Base-by-base conservation (phyloP, 2,888 invertebrate genomes). In the Mythimna pallens region DNA sequence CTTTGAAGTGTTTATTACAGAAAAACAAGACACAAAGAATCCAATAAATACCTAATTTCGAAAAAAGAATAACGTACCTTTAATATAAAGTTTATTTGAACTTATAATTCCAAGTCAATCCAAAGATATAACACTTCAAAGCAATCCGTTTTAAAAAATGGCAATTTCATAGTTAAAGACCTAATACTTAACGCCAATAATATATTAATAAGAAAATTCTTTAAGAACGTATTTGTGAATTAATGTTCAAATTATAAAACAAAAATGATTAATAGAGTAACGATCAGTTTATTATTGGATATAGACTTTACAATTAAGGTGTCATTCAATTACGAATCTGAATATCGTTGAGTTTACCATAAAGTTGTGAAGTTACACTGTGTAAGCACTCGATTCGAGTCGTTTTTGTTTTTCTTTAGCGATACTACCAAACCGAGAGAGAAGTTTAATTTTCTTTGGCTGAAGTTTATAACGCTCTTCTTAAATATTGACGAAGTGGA, bases 361-460 rank as follows among this genome's bases (percentile, higher is more conserved):
- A 76, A 87, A 87, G 83, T 83, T 79, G 65, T 84, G 73, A 88
- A 88, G 86, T 87, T 85, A 84, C 74, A 72, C 76, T 76, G 82
- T 82, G 78, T 84, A 85, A 85, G 83, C 81, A 89, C 85, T 85
- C 86, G 84, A 86, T 86, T 80, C 76, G 70, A 70, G 73, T 78
- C 84, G 84, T 82, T 88, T 78, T 89, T 88, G 88, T 87, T 89
- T 88, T 86, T 70, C 77, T 78, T 86, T 84, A 78, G 80, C 76
- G 65, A 78, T 87, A 83, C 78, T 71, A 77, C 70, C 61, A 70
- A 84, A 77, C 73, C 67, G 61, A 83, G 79, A 82, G 82, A 65
- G 77, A 86, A 89, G 89, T 90, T 90, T 84, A 88, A 91, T 89
- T 89, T 90, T 87, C 86, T 87, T 86, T 75, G 65, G 66, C 36